Evolutionary conservation across 2,113 vertebrate species (phyloP).

Genomic region (Pteropus alecto): DNA sequence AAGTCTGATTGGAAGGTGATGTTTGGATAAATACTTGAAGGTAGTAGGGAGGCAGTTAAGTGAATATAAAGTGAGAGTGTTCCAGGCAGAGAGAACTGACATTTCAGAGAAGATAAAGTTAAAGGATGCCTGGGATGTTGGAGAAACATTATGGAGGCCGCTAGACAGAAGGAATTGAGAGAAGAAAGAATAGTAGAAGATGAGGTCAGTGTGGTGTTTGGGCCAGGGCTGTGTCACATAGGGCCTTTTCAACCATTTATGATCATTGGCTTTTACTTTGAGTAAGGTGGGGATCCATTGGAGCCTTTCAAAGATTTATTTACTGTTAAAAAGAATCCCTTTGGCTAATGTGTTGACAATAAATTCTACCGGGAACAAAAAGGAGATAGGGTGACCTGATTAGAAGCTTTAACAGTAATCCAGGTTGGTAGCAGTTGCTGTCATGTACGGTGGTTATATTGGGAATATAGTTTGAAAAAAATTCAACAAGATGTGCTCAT

Average conservation of each 20-base stretch:
- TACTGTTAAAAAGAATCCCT: not conserved
- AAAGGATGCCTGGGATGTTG: not conserved
- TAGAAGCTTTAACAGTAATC: not conserved
- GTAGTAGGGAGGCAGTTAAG: not conserved
- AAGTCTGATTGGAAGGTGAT: not conserved
- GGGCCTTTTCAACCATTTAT: not conserved
- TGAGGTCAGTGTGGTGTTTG: not conserved
- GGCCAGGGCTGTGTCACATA: not conserved
- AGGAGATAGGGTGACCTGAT: not conserved
- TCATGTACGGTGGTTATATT: not conserved
- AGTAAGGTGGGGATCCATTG: not conserved
- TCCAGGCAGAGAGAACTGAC: not conserved
- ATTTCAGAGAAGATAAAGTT: not conserved
- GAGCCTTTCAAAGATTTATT: not conserved
- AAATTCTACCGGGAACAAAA: not conserved
- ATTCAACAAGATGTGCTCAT: not conserved
- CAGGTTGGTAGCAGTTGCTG: not conserved
- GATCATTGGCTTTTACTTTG: not conserved
- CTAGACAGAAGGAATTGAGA: not conserved
- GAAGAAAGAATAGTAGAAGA: no score
- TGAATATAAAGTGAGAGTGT: not conserved
- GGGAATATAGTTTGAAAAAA: not conserved
- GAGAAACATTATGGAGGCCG: not conserved
- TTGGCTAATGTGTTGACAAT: not conserved
- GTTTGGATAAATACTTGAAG: not conserved